Conservation (phyloP, 2,797 vertebrate genomes). For the Pachyuromys duprasi region DNA sequence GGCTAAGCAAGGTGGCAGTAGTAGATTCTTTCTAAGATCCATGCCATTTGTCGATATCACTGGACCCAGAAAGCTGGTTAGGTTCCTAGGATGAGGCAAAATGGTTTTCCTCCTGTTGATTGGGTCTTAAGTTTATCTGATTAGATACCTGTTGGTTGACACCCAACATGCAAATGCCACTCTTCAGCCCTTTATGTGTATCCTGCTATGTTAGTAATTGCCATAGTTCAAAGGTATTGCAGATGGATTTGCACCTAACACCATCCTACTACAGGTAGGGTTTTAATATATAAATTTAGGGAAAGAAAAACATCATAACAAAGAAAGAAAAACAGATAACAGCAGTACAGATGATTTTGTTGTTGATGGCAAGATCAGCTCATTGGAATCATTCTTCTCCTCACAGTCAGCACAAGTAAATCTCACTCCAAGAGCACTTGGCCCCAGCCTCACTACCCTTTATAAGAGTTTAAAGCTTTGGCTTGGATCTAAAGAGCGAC, state of each 20-base stretch:
- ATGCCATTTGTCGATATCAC: neutral
- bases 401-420: neutral
- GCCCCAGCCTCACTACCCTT: neutral
- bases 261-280: neutral
- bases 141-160: neutral
- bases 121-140: neutral
- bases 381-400: conserved; percentile 40
- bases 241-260: neutral
- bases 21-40: neutral
- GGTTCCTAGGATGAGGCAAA: neutral
- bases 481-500: conserved; percentile 5
- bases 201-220: too few species aligned
- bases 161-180: neutral
- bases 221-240: neutral
- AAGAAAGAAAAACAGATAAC: too few species aligned
- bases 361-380: conserved; percentile 3
- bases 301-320: neutral
- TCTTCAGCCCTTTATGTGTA: neutral
- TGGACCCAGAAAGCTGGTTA: neutral
- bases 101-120: neutral
- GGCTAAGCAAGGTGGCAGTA: neutral
- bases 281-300: neutral
- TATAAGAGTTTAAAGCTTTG: conserved; percentile 42
- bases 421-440: neutral
- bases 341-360: neutral